Percentiles rank a stretch among this genome's conserved stretches.
phyloP scores from a whole-genome alignment of 2,888 invertebrate species.

The Heliconius erato region DNA sequence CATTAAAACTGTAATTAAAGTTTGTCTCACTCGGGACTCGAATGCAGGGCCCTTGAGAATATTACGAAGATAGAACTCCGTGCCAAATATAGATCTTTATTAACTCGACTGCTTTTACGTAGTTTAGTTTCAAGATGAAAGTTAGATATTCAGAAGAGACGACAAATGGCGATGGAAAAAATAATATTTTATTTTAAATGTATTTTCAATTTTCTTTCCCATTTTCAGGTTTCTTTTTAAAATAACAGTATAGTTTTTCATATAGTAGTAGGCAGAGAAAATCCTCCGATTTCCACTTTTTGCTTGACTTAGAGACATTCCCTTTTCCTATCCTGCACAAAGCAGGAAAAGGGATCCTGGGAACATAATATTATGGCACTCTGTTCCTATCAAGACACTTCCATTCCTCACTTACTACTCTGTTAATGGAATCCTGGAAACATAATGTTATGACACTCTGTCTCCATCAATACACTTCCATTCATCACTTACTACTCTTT shows the following conservation, averaged over 20 bases:
- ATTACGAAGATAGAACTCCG: constrained; percentile 51
- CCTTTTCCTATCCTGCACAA: too few species aligned
- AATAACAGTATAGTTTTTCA: too few species aligned
- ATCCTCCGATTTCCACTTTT: too few species aligned
- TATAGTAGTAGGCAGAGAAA: not conserved
- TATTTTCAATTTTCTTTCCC: not conserved
- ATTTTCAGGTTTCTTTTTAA: not conserved
- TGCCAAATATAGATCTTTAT: constrained; percentile 54
- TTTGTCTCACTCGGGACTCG: constrained; percentile 67
- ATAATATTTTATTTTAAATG: not conserved
- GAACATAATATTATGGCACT: too few species aligned
- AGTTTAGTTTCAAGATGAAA: constrained; percentile 30
- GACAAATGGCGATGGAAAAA: not conserved
- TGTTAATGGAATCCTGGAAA: too few species aligned
- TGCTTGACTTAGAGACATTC: too few species aligned
- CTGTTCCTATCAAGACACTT: too few species aligned
- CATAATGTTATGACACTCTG: too few species aligned
- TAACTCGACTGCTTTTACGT: constrained; percentile 50
- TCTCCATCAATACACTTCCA: too few species aligned
- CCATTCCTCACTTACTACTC: too few species aligned
- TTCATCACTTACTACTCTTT: too few species aligned
- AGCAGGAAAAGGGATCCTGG: too few species aligned
- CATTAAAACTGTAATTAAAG: constrained; percentile 82
- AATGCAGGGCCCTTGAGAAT: constrained; percentile 61
- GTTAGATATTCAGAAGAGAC: constrained; percentile 15